Evolutionary conservation across 2,113 vertebrate species (phyloP), one percentile per base, ranked within the genome.

Genomic region (Clarias batrachus): DNA sequence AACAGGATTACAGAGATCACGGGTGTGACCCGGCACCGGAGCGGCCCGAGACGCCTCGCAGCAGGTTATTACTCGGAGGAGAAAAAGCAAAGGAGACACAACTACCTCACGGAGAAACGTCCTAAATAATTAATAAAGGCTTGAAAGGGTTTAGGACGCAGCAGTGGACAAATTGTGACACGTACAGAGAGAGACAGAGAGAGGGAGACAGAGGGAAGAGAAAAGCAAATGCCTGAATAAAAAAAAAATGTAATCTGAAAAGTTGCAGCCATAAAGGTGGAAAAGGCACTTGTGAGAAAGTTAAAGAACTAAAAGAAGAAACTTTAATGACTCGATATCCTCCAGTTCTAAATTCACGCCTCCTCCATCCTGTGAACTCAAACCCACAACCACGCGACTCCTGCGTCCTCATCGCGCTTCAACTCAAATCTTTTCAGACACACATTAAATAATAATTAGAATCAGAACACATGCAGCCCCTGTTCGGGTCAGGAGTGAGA

Each of bases 71-170:
- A n/a, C 30, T 62, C 4, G 12, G 73, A 62, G 48, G 8, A 52
- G 14, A 4, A n/a, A 79, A 71, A 13, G n/a, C 27, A 63, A 25
- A 52, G 25, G 52, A 77, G 78, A 56, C 41, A 79, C 37, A 56
- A 57, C 25, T 66, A 56, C 83, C 62, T 63, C 81, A n/a, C 48
- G 19, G 63, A 48, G 68, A 37, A 2, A 60, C 71, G 76, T 87
- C 79, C 84, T 91, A 71, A 86, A 91, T 90, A 86, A 90, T 91
- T 81, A 25, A 89, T 80, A 30, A 63, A 37, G 21, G 54, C 66
- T 83, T 81, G 48, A 14, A 17, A 68, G 59, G 83, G 85, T 89
- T 89, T 89, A 85, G 73, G 70, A 81, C 33, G 52, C 23, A 41
- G 56, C 62, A 56, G 63, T 82, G 81, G 89, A 88, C 63, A 78